Evolutionary conservation across 2,113 vertebrate species (phyloP), one percentile per base, ranked within the genome.

Genomic region (Rhynchomys soricoides): DNA sequence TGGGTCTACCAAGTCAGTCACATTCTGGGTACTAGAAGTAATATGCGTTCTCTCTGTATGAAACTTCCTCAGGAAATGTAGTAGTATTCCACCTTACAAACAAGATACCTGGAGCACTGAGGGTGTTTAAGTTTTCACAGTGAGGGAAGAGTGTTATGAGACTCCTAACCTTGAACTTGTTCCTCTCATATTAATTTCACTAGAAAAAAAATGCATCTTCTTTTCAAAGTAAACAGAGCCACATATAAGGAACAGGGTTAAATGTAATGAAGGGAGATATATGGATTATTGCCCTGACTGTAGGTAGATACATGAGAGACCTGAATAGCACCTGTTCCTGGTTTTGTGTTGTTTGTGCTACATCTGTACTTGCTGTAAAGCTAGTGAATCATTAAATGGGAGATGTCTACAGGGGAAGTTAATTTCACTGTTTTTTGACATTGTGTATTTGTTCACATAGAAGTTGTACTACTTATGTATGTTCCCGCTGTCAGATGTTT

Each of bases 371-470:
- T 40, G 8, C 37, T 40, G 62, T 29, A 40, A n/a, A 19, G 37
- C 1, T 43, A 45, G 17, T 3, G 8, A 45, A 22, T 75, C 17
- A 57, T 70, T 74, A 79, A 62, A 68, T 50, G 43, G 1, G 24
- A 66, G 4, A n/a, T 21, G 11, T 40, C 19, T 52, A 15, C 17
- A 85, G 45, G 10, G 62, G 29, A 74, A 91, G 43, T n/a, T 55
- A 10, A 29, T 75, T 71, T 78, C 26, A 12, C 37, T 82, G 37
- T 5, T 4, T 66, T 92, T 79, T 74, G 5, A 48, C 57, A 77
- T 62, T 52, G 15, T 70, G 37, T 94, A 10, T 34, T 97, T 86
- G 10, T 90, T 57, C 13, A 50, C 83, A 85, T 78, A 59, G 24
- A 24, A 70, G 70, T 78, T 43, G 24, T 9, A 40, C 6, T 78